Evolutionary conservation across 2,888 invertebrate genomes (phyloP), one percentile per base, ranked within the genome.

Genomic region (Belgica antarctica): DNA sequence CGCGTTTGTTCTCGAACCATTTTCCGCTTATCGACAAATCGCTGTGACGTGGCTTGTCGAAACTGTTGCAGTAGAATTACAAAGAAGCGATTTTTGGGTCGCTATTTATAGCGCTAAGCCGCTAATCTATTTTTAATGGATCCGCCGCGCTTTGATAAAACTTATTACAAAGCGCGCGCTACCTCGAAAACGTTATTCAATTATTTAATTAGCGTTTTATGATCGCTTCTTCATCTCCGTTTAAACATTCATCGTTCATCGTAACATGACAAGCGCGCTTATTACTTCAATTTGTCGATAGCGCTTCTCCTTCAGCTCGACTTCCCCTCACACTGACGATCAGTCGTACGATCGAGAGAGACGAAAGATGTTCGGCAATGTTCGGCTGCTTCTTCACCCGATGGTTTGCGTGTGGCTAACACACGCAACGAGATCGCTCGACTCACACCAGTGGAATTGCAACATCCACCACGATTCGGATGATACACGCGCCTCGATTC

Each of bases 141-240:
- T 12, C 12, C 3, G 10, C 4, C 41, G 41, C 52, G 22, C n/a
- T 24, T 59, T 15, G 59, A 59, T 25, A 4, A n/a, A 27, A 5
- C 22, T 65, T 24, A 47, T 65, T 47, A 65, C 52, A 52, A 22
- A 41, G 3, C 22, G 22, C 41, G 2, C 5, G 36, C 36, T 63
- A 24, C 63, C 46, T 46, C 36, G n/a, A 36, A 1, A 25, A 17
- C 47, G 24, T 65, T 47, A 25, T 17, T 27, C 47, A 65, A 36
- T 65, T 65, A 65, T 65, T 47, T 65, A 65, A 65, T 65, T 65
- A 65, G 27, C 46, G 25, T 65, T 65, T n/a, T 46, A 65, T 46
- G 65, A 25, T 46, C 22, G 41, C 34, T 28, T 25, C 25, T 34
- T 3, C 7, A n/a, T 24, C 31, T 34, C 19, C 62, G 34, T 8